Base-by-base conservation (phyloP, 2,888 invertebrate genomes). In the Hirtodrosophila histrioides region DNA sequence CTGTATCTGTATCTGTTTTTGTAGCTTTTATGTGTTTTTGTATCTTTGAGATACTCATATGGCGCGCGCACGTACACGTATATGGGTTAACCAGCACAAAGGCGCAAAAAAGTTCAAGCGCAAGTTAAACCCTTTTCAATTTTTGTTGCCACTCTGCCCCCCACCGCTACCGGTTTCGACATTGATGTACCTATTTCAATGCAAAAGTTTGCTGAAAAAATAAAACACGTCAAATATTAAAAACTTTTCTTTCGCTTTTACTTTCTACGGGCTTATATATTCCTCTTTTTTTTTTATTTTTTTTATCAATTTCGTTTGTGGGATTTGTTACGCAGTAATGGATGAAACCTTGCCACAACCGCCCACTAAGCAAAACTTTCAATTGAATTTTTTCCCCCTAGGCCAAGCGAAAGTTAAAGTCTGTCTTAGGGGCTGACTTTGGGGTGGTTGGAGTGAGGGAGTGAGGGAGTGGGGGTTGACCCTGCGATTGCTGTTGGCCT, bases 71-170 rank as follows among this genome's bases (percentile, higher is more conserved):
- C 67, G 69, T 60, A 65, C 65, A 55, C 62, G 69, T 61, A 69
- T 75, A 56, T 71, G 74, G 87, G 75, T 69, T 71, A 71, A 67
- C 60, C 69, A 62, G 51, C 61, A 63, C 35, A 54, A 40, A 58
- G 63, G 65, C 53, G 60, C 49, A 70, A 65, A 61, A 78, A 75
- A 84, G 87, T 80, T 86, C 79, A 88, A 83, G 86, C 81, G 61
- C 60, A 78, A 85, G 78, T 80, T 88, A 81, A 89, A 88, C 88
- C 88, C 89, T 88, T 88, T 88, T 89, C 85, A 88, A 89, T 84
- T 85, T 88, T 83, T 82, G 68, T 66, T 75, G 17, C 40, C 35
- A 17, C 43, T 41, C 17, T 31, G 6, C 4, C 23, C 10, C 10
- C 11, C 12, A 3, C 7, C 4, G 8, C 12, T 17, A 1, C 12